A percentile compares a stretch with the other conserved stretches of the same genome.
Evolutionary conservation across 2,113 vertebrate species (phyloP).

Genomic region (Patagioenas fasciata): DNA sequence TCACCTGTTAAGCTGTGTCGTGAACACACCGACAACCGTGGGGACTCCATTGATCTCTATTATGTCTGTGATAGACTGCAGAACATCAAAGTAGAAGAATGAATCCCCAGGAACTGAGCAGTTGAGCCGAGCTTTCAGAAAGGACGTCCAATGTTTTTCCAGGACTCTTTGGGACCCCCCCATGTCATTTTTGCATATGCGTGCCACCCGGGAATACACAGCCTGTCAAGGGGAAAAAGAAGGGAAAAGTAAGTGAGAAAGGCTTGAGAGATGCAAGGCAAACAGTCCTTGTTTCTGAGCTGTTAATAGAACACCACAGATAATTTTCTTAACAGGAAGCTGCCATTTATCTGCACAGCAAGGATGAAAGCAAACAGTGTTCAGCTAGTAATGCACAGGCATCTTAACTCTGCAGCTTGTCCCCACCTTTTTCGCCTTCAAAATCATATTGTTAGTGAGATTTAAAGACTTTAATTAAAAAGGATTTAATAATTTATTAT

Average conservation of each 20-base stretch:
- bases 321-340: conserved; percentile 20
- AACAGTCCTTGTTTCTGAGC: conserved; percentile 17
- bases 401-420: neutral
- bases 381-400: neutral
- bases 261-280: conserved; percentile 50
- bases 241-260: neutral
- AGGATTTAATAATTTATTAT: conserved; percentile 84
- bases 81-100: conserved; percentile 98
- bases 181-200: conserved; percentile 97
- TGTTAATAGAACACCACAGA: neutral
- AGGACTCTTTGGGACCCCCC: conserved; percentile 97
- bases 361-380: conserved; percentile 7
- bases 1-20: conserved; percentile 98
- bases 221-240: conserved; percentile 72
- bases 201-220: conserved; percentile 96
- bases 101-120: conserved; percentile 97
- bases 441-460: conserved; percentile 50
- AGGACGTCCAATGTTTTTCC: conserved; percentile 98
- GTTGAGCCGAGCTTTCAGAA: conserved; percentile 95
- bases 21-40: conserved; percentile 92
- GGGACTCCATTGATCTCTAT: conserved; percentile 90
- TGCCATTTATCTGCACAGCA: conserved; percentile 5
- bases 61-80: conserved; percentile 96
- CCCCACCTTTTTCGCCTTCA: neutral
- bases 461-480: conserved; percentile 76